Conservation (phyloP, 2,113 vertebrate species). For the Erinaceus europaeus region DNA sequence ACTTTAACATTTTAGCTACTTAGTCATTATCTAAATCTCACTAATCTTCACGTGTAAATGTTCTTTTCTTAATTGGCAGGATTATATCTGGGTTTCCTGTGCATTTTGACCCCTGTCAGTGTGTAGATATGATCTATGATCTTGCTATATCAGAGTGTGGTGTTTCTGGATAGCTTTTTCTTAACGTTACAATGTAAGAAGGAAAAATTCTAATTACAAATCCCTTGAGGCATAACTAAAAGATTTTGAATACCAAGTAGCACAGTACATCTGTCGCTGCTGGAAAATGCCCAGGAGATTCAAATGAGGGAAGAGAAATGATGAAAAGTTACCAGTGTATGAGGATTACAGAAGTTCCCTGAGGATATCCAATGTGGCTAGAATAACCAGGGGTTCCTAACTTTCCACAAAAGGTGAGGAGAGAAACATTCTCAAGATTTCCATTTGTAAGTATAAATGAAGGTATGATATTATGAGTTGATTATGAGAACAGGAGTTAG, state of each 20-base stretch:
- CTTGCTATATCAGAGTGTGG: neutral
- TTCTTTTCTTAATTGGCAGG: slow-evolving; percentile 51
- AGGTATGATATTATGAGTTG: too few relatives aligned
- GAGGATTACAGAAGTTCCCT: slow-evolving; percentile 11
- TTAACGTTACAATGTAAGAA: slow-evolving; percentile 32
- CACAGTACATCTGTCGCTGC: slow-evolving; percentile 16
- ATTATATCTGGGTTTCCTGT: slow-evolving; percentile 5
- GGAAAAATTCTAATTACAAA: slow-evolving; percentile 57
- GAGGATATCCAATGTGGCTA: neutral
- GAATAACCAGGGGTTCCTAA: neutral
- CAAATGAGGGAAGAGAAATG: neutral
- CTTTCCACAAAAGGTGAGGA: slow-evolving; percentile 27
- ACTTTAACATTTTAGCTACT: slow-evolving; percentile 19
- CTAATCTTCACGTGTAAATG: slow-evolving; percentile 3
- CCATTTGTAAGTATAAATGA: slow-evolving; percentile 19
- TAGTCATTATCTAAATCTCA: slow-evolving; percentile 38
- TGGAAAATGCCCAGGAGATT: slow-evolving; percentile 14
- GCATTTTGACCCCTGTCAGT: slow-evolving; percentile 42
- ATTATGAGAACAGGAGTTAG: too few relatives aligned
- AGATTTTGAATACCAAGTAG: slow-evolving; percentile 25
- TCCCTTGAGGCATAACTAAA: slow-evolving; percentile 18
- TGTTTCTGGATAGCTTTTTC: slow-evolving; percentile 38
- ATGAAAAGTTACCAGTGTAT: neutral
- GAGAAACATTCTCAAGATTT: slow-evolving; percentile 23
- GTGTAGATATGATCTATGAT: slow-evolving; percentile 40